Percentiles rank a stretch among this genome's conserved stretches.
Evolutionary conservation across 2,888 invertebrate genomes (phyloP).

Genomic region (Drosophila acutilabella): DNA sequence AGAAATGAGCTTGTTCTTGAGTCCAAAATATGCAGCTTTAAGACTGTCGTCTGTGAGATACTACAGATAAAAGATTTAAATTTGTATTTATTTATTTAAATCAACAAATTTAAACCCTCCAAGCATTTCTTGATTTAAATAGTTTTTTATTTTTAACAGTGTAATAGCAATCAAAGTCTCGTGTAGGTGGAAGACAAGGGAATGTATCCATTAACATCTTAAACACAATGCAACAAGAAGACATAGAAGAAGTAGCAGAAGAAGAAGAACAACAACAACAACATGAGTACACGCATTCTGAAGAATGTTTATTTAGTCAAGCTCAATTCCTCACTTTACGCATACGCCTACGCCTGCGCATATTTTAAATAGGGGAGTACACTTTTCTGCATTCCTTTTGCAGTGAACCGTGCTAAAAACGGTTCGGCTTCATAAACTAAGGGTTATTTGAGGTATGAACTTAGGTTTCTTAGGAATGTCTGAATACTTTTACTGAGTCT

Average conservation of each 20-base stretch:
- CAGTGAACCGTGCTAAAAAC: conserved; percentile 4
- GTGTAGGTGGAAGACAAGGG: conserved; percentile 18
- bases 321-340: conserved; percentile 5
- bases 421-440: not conserved
- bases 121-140: no score
- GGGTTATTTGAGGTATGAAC: not conserved
- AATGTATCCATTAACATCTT: conserved; percentile 20
- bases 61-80: no score
- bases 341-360: conserved; percentile 3
- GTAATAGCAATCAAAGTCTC: not conserved
- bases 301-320: conserved; percentile 1
- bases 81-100: no score
- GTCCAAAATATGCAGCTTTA: no score
- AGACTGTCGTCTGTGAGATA: no score
- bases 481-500: no score
- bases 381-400: not conserved
- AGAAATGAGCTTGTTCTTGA: no score
- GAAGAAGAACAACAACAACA: conserved; percentile 4
- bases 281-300: conserved; percentile 2
- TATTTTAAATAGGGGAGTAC: not conserved
- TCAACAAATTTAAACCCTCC: no score
- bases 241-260: no score
- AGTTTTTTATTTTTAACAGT: conserved; percentile 3
- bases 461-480: no score
- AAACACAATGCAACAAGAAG: conserved; percentile 6